A percentile compares a stretch with the other conserved stretches of the same genome.
Evolutionary conservation across 2,113 vertebrate species (phyloP).

Genomic region (Muntiacus reevesi): DNA sequence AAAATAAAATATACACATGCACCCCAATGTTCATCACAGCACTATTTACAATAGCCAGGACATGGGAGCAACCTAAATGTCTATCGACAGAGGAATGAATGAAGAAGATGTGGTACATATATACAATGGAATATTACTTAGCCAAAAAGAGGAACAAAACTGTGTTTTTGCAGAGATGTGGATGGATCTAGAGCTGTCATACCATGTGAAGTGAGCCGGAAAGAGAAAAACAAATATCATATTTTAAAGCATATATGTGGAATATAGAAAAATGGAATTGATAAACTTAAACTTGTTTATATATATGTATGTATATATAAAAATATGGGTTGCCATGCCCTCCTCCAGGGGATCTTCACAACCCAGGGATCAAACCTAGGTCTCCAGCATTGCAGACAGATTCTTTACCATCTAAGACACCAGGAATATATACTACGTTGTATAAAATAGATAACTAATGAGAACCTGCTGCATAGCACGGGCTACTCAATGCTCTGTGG

Average conservation of each 20-base stretch:
- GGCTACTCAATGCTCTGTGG: background rate
- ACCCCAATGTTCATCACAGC: background rate
- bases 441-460: background rate
- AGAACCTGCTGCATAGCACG: background rate
- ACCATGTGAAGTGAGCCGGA: background rate
- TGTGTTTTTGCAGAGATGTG: background rate
- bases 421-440: background rate
- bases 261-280: background rate
- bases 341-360: background rate
- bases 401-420: background rate
- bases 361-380: background rate
- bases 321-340: background rate
- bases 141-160: background rate
- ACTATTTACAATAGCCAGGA: background rate
- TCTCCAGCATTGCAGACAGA: fast-evolving
- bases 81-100: background rate
- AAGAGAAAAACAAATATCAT: background rate
- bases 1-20: background rate
- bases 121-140: background rate
- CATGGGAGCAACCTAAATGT: background rate
- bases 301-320: no score
- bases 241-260: background rate
- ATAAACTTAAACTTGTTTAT: background rate
- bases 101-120: background rate
- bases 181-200: background rate